These are phyloP conservation scores for Actinernus sp. DNA, from an alignment of 92 coral and sea anemone species.

Conservation along the genomic window DNA sequence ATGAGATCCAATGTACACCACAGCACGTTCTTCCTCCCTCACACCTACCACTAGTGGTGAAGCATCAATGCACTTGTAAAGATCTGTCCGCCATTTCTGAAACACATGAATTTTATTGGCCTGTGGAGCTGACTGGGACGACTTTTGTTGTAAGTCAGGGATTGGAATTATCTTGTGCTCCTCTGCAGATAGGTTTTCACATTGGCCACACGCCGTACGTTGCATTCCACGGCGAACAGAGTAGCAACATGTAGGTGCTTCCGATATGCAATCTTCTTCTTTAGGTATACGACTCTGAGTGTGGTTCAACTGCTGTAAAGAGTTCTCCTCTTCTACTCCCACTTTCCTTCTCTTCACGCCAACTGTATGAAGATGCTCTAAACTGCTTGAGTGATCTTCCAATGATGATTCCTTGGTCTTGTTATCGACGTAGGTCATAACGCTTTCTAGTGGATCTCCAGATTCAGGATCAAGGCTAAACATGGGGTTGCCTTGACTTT, in stretches of 20 bases:
- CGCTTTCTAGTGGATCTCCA: no score
- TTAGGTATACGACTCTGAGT: no score
- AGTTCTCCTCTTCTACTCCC: no score
- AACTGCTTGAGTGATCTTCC: no score
- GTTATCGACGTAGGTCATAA: no score
- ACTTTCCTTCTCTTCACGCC: no score
- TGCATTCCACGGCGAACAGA: conserved; percentile 80
- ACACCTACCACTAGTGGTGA: conserved; percentile 86
- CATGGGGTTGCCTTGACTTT: no score
- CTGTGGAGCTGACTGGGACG: not conserved
- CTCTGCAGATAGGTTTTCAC: conserved; percentile 6
- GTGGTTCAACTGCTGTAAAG: no score
- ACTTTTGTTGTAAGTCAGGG: not conserved
- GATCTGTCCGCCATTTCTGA: conserved; percentile 71
- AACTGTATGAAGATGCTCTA: no score
- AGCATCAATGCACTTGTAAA: conserved; percentile 91
- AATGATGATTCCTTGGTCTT: no score
- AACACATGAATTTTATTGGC: not conserved
- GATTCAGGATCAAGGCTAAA: no score
- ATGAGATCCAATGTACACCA: conserved; percentile 91
- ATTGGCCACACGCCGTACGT: conserved; percentile 41
- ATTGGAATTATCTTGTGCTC: no score
- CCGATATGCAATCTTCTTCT: not conserved
- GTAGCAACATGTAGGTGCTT: conserved; percentile 53
- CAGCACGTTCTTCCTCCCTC: conserved; percentile 27